Evolutionary conservation across 2,888 invertebrate species (phyloP), one percentile per base, ranked within the genome.

Genomic region (Sceliomorpha sp.): DNA sequence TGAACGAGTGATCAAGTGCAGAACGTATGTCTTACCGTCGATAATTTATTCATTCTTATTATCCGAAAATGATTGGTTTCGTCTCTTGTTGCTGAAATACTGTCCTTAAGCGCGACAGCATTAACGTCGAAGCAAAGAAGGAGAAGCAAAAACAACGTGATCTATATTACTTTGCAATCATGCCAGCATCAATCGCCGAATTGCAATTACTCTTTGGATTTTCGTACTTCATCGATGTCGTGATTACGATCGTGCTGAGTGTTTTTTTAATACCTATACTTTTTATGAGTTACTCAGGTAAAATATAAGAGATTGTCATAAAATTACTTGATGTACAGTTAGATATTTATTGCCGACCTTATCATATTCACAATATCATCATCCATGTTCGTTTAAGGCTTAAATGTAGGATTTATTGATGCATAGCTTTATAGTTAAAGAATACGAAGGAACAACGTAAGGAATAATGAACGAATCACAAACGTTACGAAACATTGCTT

Each of bases 251-350:
- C 36, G 7, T 72, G 3, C 13, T 74, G 6, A 56, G 58, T 0
- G n/a, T 71, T 6, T 47, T 74, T 24, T 47, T 75, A 4, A 47
- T 72, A 10, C 76, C 78, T 1, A 13, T 69, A 24, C 58, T 80
- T 6, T 13, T 77, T 8, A 48, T 74, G 9, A 75, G 75, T 62
- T 78, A 80, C 37, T 45, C 75, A 67, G 75, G 79, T 79, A 73
- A 73, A 34, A 26, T 13, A 9, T 13, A 37, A 37, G 5, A 34
- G 20, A 31, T 6, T 8, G 29, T 9, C 10, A 2, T 9, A 42
- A 26, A 45, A 10, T 13, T n/a, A 8, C 14, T 20, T 20, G 3
- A 5, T 20, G 20, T 20, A 5, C 3, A 4, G 20, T 20, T 20
- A 5, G 3, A 20, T 20, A 10, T 10, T 8, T 6, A 9, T 9